Evolutionary conservation across 2,113 vertebrate species (phyloP), one percentile per base, ranked within the genome.

Genomic region (Sebastes fasciatus): DNA sequence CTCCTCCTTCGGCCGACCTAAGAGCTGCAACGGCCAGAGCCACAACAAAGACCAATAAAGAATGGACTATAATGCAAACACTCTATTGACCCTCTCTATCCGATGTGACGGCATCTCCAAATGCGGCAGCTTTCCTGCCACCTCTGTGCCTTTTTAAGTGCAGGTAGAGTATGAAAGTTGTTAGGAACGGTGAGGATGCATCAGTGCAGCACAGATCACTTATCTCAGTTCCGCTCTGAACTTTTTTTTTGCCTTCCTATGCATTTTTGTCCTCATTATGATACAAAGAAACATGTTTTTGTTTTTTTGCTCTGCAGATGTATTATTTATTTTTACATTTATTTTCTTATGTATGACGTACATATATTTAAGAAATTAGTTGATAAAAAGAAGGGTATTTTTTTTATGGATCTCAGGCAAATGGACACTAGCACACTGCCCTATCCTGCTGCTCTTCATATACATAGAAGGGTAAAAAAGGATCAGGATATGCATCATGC

Each of bases 1-100:
- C 14, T 23, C 21, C 46, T 90, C n/a, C 80, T 5, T 23, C 76
- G 77, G 1, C 64, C 92, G 60, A 17, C 87, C 93, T 23, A 95
- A 93, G 34, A 95, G 95, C 85, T 96, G 96, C 95, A 97, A 97
- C 80, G 90, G 90, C 12, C 77, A 84, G 13, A 87, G 8, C 67
- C 83, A 78, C 49, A 16, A 67, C 71, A 93, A 94, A 83, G 88
- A 93, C 0, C 67, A 87, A 64, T 92, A 55, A 65, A 40, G 17
- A 19, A 61, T 4, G 34, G n/a, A 55, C 62, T 14, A 1, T 0
- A 4, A 16, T 17, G 8, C 26, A 2, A 42, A 14, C 8, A 0
- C 45, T n/a, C 43, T 19, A 3, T 49, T 42, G 21, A 40, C 66
- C 40, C 74, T 64, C 48, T 72, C 0, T 70, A 1, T 19, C 42